Conservation (phyloP, 2,113 vertebrate species). For the Alces alces region DNA sequence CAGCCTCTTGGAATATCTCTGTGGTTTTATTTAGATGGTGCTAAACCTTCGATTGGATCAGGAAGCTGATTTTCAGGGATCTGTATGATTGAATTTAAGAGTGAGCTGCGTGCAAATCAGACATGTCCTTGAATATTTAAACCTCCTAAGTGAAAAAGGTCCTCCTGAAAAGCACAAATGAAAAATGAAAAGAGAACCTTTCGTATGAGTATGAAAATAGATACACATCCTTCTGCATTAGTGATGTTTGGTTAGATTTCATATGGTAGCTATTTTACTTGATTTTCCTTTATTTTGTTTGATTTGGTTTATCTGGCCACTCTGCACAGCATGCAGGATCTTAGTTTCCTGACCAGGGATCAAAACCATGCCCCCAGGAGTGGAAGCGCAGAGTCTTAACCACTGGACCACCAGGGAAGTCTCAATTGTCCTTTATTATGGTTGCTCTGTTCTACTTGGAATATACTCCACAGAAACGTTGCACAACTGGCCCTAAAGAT, state of each 20-base stretch:
- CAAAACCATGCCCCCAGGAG: not conserved
- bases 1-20: not conserved
- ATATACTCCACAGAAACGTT: not conserved
- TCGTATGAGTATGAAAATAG: not conserved
- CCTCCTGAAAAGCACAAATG: not conserved
- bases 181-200: not conserved
- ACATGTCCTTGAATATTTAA: not conserved
- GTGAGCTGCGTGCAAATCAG: not conserved
- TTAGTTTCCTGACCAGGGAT: not conserved
- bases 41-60: not conserved
- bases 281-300: not conserved
- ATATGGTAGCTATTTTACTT: not conserved
- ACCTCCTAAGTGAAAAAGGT: not conserved
- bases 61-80: not conserved
- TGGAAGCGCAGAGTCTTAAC: not conserved
- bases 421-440: not conserved
- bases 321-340: not conserved
- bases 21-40: not conserved
- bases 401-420: not conserved
- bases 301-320: not conserved
- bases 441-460: not conserved
- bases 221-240: fast-evolving
- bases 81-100: not conserved
- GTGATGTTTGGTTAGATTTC: not conserved
- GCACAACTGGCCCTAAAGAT: not conserved